Percentiles rank a stretch among this genome's conserved stretches.
These are phyloP conservation scores for Adelphocoris suturalis DNA, from an alignment of 2,888 invertebrate genomes.

Conservation along the genomic window DNA sequence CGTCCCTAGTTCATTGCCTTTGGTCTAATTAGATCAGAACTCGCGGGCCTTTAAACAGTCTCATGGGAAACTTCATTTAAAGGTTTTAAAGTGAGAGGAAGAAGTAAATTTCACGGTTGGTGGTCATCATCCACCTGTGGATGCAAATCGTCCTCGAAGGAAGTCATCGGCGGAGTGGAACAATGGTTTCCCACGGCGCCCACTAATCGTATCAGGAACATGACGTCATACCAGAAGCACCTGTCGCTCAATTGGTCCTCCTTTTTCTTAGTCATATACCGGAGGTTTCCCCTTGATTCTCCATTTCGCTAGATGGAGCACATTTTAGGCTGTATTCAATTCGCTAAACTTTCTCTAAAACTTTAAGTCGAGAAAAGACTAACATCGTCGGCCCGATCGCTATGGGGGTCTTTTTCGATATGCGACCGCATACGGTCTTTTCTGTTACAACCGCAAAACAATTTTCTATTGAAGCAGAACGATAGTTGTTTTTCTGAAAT, in stretches of 20 bases:
- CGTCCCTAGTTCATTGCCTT: background rate
- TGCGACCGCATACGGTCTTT: too few species aligned
- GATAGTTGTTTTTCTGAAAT: too few species aligned
- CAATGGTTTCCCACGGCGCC: conserved; percentile 35
- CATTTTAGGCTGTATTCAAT: too few species aligned
- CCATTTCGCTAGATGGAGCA: too few species aligned
- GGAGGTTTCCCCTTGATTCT: too few species aligned
- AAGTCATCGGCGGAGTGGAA: conserved; percentile 40
- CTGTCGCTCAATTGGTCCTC: background rate
- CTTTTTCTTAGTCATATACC: background rate
- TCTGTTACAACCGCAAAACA: too few species aligned
- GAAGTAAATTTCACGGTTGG: conserved; percentile 34
- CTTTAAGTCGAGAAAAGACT: too few species aligned
- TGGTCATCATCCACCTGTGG: conserved; percentile 41
- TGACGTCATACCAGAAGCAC: conserved; percentile 36
- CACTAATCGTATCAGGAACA: conserved; percentile 8
- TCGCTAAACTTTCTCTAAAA: too few species aligned
- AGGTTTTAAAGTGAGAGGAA: background rate
- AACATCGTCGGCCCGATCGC: too few species aligned
- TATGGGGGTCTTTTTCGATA: too few species aligned
- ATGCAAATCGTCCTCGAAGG: conserved; percentile 25
- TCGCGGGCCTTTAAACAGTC: background rate
- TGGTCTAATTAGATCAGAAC: background rate
- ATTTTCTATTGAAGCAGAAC: too few species aligned
- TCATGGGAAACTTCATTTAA: conserved; percentile 17